phyloP scores from a whole-genome alignment of 2,113 vertebrate genomes.

The Callaeas wilsoni region DNA sequence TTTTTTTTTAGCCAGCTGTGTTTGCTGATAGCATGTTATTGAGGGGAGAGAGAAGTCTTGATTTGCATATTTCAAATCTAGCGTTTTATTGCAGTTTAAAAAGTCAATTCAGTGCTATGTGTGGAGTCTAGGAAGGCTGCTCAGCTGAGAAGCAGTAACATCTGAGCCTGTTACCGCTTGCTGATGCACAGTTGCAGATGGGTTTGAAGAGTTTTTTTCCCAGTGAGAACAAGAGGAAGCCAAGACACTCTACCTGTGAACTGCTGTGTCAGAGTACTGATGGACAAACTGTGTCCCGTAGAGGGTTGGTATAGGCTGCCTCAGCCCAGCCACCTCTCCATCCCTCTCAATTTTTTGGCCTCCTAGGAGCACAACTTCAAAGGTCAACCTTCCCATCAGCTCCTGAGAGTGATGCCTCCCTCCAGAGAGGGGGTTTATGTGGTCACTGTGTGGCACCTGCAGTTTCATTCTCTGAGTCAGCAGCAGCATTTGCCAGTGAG shows the following conservation, averaged over 20 bases:
- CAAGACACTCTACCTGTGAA: neutral
- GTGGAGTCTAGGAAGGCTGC: neutral
- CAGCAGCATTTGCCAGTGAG: neutral
- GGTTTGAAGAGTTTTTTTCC: neutral
- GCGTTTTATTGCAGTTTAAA: neutral
- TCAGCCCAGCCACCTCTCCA: neutral
- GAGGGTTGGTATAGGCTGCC: neutral
- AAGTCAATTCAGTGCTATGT: neutral
- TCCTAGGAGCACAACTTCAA: neutral
- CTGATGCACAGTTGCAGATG: neutral
- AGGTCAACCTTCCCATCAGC: neutral
- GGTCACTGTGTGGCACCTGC: neutral
- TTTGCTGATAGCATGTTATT: neutral
- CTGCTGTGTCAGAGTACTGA: neutral
- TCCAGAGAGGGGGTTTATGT: neutral
- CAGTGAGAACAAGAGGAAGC: neutral
- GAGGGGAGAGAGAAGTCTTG: neutral
- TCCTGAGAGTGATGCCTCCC: neutral
- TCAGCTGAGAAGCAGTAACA: neutral
- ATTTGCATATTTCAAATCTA: slow-evolving; percentile 44
- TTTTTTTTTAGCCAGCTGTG: neutral
- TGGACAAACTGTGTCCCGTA: neutral
- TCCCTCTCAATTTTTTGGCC: neutral
- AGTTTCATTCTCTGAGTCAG: neutral
- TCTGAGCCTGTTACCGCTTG: neutral